Conservation (phyloP, 2,113 vertebrate genomes). For the Oryzias celebensis region DNA sequence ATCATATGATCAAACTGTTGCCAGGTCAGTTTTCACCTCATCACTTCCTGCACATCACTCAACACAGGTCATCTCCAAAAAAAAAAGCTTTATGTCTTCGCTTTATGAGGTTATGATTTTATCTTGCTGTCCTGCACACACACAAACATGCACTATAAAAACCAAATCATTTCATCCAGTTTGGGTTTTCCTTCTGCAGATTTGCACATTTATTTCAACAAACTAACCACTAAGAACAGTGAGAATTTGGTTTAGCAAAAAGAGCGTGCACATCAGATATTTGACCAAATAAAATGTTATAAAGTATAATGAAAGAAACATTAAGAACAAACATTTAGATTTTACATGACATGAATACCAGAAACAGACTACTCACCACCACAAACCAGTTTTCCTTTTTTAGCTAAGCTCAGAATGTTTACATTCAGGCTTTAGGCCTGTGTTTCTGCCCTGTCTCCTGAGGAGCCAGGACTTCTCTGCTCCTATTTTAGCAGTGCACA, state of each 20-base stretch:
- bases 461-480: conserved; percentile 48
- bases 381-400: conserved; percentile 29
- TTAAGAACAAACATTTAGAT: conserved; percentile 1
- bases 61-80: conserved; percentile 30
- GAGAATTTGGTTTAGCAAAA: no score
- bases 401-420: conserved; percentile 41
- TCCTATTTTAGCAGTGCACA: conserved; percentile 61
- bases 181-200: no score
- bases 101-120: conserved; percentile 29
- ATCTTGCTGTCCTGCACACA: conserved; percentile 19
- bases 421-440: conserved; percentile 37
- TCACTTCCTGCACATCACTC: conserved; percentile 19
- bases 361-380: conserved; percentile 56
- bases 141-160: background rate
- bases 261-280: no score
- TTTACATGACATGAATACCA: background rate
- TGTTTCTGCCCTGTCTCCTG: conserved; percentile 42
- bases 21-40: conserved; percentile 43
- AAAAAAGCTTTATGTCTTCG: conserved; percentile 15
- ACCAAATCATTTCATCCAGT: no score
- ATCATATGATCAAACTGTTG: conserved; percentile 52
- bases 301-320: background rate
- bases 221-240: no score
- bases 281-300: no score
- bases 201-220: no score